phyloP scores from a whole-genome alignment of 2,797 vertebrate genomes.

The Squalus acanthias region DNA sequence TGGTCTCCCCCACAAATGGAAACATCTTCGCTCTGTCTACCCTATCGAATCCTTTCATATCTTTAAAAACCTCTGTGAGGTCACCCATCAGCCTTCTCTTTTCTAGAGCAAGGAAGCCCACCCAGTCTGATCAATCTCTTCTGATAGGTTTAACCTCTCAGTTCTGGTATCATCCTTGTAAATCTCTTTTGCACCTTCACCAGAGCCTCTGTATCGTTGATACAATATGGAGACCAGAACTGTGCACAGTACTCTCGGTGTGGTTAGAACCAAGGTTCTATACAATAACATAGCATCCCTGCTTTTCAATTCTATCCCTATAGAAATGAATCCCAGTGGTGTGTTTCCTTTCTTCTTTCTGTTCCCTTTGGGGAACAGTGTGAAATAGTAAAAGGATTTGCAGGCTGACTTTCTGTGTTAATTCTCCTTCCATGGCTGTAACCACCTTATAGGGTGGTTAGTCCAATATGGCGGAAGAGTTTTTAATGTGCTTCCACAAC shows the following conservation, averaged over 20 bases:
- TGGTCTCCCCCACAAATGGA: too few species aligned
- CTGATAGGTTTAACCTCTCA: too few species aligned
- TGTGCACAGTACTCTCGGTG: neutral
- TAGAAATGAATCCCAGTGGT: neutral
- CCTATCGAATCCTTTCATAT: neutral
- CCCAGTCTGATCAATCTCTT: too few species aligned
- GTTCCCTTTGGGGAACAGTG: too few species aligned
- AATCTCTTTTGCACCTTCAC: neutral
- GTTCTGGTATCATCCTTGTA: too few species aligned
- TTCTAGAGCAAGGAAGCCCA: too few species aligned
- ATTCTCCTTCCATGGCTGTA: too few species aligned
- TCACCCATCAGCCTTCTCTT: neutral
- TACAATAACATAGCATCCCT: neutral
- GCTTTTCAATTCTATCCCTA: neutral
- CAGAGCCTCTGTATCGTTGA: neutral
- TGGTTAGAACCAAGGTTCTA: neutral
- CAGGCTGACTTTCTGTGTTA: too few species aligned
- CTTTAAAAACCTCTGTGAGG: neutral
- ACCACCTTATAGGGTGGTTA: too few species aligned
- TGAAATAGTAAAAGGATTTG: too few species aligned
- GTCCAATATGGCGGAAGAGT: too few species aligned
- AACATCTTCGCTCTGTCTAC: neutral
- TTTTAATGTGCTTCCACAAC: too few species aligned
- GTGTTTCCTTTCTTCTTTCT: neutral
- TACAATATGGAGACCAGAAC: neutral